A percentile compares a stretch with the other conserved stretches of the same genome.
These are phyloP conservation scores for Uromys caudimaculatus DNA, from an alignment of 2,797 vertebrate species.

Conservation along the genomic window DNA sequence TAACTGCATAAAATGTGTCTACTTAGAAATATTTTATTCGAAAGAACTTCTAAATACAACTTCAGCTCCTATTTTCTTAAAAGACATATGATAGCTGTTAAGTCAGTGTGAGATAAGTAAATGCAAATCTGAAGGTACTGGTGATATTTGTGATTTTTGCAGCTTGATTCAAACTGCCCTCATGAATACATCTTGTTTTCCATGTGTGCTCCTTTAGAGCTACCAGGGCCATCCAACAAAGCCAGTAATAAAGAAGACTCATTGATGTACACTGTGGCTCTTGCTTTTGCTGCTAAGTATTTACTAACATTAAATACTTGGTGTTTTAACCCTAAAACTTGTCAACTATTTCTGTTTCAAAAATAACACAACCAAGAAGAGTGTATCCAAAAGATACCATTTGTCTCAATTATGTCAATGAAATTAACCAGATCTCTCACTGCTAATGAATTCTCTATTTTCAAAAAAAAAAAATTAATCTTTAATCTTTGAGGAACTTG, in stretches of 20 bases:
- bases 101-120: not conserved
- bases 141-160: constrained; percentile 38
- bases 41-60: not conserved
- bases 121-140: not conserved
- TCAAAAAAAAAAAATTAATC: not conserved
- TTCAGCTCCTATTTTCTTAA: constrained; percentile 48
- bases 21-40: constrained; percentile 42
- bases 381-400: constrained; percentile 23
- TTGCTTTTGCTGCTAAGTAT: not conserved
- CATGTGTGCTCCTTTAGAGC: not conserved
- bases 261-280: not conserved
- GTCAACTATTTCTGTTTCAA: constrained; percentile 21
- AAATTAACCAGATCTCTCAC: constrained; percentile 54
- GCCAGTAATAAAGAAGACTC: constrained; percentile 35
- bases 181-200: not conserved
- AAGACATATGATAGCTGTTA: not conserved
- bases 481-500: constrained; percentile 21
- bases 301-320: constrained; percentile 32
- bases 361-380: constrained; percentile 4
- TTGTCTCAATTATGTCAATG: not conserved
- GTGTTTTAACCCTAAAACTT: constrained; percentile 34
- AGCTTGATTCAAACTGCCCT: constrained; percentile 18
- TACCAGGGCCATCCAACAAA: constrained; percentile 5
- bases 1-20: constrained; percentile 16
- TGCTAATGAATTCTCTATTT: constrained; percentile 58